Evolutionary conservation across 30 jellyfish, hydroid and myxozoan genomes (phyloP).

Genomic region (Sanderia malayensis): DNA sequence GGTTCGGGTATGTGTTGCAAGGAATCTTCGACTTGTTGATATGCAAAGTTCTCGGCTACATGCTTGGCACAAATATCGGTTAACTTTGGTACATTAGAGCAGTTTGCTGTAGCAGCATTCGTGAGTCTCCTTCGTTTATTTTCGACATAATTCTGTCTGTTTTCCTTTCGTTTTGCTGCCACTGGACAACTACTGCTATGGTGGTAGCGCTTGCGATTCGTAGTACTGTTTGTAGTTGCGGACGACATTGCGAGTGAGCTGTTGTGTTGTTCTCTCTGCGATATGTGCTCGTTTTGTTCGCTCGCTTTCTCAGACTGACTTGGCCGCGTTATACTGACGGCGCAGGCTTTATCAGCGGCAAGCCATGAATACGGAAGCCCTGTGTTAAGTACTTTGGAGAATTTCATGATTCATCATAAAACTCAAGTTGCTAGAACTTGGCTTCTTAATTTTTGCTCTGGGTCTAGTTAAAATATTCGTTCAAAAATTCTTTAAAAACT

Average conservation of each 20-base stretch:
- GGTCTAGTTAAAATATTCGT: no score
- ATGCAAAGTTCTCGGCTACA: conserved; percentile 79
- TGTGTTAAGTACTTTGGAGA: conserved; percentile 60
- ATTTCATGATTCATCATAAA: conserved; percentile 54
- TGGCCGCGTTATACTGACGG: conserved; percentile 17
- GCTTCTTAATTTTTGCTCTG: no score
- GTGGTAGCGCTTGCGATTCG: conserved; percentile 41
- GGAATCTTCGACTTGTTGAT: conserved; percentile 76
- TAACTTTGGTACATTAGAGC: conserved; percentile 6
- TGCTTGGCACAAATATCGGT: conserved; percentile 79
- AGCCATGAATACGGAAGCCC: conserved; percentile 56
- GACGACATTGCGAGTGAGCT: background rate
- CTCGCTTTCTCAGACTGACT: conserved; percentile 8
- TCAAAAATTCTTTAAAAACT: no score
- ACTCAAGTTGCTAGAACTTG: no score
- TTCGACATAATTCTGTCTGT: conserved; percentile 9
- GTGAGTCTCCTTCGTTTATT: conserved; percentile 31
- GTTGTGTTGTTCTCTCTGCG: background rate
- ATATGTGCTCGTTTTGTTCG: background rate
- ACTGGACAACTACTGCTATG: conserved; percentile 5
- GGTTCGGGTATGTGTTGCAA: conserved; percentile 85
- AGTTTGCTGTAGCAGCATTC: conserved; percentile 4
- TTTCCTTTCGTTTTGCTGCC: conserved; percentile 8
- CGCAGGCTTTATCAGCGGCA: conserved; percentile 63
- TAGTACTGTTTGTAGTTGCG: background rate